Conservation (phyloP, 2,888 invertebrate species). For the Schrankia costaestrigalis region DNA sequence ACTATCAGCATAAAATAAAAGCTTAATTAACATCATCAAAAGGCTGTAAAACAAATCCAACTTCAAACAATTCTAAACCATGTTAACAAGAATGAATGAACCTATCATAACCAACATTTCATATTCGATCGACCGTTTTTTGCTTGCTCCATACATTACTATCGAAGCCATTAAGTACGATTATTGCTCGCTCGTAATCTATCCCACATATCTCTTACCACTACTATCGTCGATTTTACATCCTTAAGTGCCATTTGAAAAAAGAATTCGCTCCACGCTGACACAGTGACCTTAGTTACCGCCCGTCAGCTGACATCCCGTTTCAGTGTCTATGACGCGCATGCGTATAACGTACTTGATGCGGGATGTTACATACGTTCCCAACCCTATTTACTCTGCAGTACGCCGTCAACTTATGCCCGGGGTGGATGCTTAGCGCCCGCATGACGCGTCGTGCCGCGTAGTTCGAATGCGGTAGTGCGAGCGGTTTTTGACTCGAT, state of each 20-base stretch:
- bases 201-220: constrained; percentile 6
- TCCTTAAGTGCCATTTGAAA: constrained; percentile 23
- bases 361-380: constrained; percentile 57
- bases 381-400: constrained; percentile 53
- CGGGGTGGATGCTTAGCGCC: constrained; percentile 37
- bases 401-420: constrained; percentile 43
- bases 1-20: no score
- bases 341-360: constrained; percentile 51
- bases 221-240: constrained; percentile 14
- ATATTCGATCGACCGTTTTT: no score
- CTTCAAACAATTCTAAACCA: no score
- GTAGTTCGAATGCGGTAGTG: constrained; percentile 31
- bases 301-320: constrained; percentile 67
- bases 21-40: no score
- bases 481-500: constrained; percentile 21
- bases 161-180: no score
- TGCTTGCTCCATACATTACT: no score
- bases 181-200: no score
- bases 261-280: constrained; percentile 38
- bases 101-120: no score
- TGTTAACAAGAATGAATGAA: no score
- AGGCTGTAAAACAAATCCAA: no score
- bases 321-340: constrained; percentile 44
- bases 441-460: constrained; percentile 16
- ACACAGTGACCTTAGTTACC: constrained; percentile 72